Base-by-base conservation (phyloP, 2,113 vertebrate genomes). In the Edolisoma coerulescens region DNA sequence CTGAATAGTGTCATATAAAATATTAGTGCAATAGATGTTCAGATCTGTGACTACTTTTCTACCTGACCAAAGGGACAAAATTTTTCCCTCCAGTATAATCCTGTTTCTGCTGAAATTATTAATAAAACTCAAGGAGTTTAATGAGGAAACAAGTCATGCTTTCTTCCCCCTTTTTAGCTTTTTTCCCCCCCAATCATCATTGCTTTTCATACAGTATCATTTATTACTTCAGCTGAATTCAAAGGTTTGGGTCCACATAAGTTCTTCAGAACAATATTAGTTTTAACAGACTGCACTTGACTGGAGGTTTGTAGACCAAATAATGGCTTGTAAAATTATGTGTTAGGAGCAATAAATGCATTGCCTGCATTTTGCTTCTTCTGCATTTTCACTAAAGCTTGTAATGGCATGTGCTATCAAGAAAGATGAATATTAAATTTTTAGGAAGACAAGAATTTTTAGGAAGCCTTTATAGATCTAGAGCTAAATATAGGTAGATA, bases 171-270 rank as follows among this genome's bases (percentile, higher is more conserved):
- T 39, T 39, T 39, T 39, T 12, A 39, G 9, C 1, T 14, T 11
- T 30, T 26, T 20, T 24, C 7, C 11, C 2, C 3, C 22, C 0
- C 5, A 5, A 4, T 64, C 2, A 2, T 68, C 9, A 11, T 49
- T 49, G 16, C 3, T 57, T 89, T 54, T 45, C 3, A 1, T 56
- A 49, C 3, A 60, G 30, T n/a, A 10, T 56, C 56, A 9, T 44
- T 79, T 68, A 59, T 70, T 44, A 35, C 2, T 53, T 61, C 41
- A n/a, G 3, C 41, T 71, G 47, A 78, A 41, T 49, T 77, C 7
- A 70, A 84, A 87, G 41, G n/a, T 42, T 28, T 30, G 11, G 2
- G 17, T 2, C 45, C 18, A 52, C 2, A 3, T 22, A 87, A 69
- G 18, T 65, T 70, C 33, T 63, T 78, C 56, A 87, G n/a, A 63